A percentile compares a stretch with the other conserved stretches of the same genome.
Conservation (phyloP, 1,140 invertebrate genomes). For the Drosophila sulfurigaster region DNA sequence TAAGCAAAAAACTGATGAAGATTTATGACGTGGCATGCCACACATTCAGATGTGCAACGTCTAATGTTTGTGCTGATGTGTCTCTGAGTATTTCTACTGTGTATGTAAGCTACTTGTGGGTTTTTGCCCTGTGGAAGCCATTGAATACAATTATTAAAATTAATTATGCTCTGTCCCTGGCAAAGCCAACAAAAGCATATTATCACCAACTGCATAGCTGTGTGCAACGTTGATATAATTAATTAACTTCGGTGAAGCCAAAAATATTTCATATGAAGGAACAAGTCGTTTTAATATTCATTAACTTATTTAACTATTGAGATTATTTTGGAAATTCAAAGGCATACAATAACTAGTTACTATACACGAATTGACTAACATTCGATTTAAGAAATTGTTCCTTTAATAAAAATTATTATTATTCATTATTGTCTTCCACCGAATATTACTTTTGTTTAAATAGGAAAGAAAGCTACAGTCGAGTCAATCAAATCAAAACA, state of each 20-base stretch:
- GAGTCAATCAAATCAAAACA: too few species aligned
- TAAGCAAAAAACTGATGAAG: conserved; percentile 9
- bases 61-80: background rate
- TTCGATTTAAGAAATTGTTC: too few species aligned
- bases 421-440: too few species aligned
- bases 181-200: background rate
- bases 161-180: background rate
- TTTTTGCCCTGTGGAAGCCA: conserved; percentile 1
- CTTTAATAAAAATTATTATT: too few species aligned
- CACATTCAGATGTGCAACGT: background rate
- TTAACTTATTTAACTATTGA: too few species aligned
- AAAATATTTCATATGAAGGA: background rate
- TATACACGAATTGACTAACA: too few species aligned
- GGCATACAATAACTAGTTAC: too few species aligned
- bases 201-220: background rate
- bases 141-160: conserved; percentile 3
- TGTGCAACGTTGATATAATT: background rate
- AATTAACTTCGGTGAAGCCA: background rate
- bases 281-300: too few species aligned
- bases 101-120: conserved; percentile 1
- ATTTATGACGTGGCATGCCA: conserved; percentile 12
- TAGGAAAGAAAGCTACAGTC: too few species aligned
- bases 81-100: background rate
- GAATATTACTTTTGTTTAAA: too few species aligned
- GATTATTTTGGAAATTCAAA: too few species aligned